Percentiles rank a stretch among this genome's conserved stretches.
These are phyloP conservation scores for Caligus rogercresseyi DNA, from an alignment of 1,140 invertebrate genomes.

Conservation along the genomic window DNA sequence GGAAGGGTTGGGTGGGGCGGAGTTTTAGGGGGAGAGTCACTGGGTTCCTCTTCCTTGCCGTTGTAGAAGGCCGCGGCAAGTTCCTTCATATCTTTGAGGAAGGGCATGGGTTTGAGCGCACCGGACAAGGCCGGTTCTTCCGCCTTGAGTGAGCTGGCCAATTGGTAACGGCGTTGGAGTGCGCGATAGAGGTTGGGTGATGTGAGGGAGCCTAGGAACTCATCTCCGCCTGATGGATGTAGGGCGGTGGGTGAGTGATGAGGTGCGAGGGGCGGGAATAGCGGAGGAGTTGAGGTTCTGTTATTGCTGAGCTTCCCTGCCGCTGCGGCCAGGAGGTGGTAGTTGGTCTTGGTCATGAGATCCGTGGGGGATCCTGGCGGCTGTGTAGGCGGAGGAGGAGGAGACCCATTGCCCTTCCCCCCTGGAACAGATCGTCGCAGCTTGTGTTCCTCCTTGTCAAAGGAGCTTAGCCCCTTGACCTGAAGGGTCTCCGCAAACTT, in stretches of 20 bases:
- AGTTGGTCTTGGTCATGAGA: background rate
- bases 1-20: background rate
- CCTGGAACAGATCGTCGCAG: background rate
- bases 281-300: background rate
- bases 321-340: background rate
- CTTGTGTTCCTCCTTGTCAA: background rate
- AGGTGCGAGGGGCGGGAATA: conserved; percentile 3
- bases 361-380: background rate
- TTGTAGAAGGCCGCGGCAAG: background rate
- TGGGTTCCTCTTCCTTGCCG: background rate
- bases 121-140: background rate
- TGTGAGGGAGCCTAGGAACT: conserved; percentile 5
- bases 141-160: background rate
- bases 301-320: no score
- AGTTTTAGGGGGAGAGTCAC: background rate
- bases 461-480: conserved; percentile 21
- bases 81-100: conserved; percentile 14
- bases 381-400: background rate
- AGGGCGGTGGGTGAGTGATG: no score
- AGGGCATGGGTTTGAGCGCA: conserved; percentile 18
- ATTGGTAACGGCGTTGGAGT: conserved; percentile 10
- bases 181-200: conserved; percentile 16
- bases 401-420: background rate
- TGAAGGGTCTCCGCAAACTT: conserved; percentile 59
- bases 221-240: background rate